These are phyloP conservation scores for Acanthiza pusilla DNA, from an alignment of 2,797 vertebrate species.

Conservation along the genomic window DNA sequence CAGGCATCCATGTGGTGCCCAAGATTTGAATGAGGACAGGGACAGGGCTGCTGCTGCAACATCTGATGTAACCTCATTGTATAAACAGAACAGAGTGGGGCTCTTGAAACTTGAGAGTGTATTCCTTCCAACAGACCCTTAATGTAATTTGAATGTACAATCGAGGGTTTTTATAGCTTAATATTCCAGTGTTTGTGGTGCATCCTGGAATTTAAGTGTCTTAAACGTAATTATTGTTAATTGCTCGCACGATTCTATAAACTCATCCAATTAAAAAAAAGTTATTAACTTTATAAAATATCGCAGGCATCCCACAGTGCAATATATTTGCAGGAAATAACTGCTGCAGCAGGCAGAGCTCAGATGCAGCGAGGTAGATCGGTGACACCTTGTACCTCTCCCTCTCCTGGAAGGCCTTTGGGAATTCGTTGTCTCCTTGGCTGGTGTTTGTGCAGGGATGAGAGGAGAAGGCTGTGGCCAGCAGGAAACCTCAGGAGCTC, in stretches of 20 bases:
- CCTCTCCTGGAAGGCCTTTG: not conserved
- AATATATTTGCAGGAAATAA: slow-evolving; percentile 67
- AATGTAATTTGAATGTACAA: slow-evolving; percentile 66
- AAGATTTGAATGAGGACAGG: not conserved
- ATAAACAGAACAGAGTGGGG: not conserved
- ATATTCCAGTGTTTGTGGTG: slow-evolving; percentile 70
- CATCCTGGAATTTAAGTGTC: slow-evolving; percentile 76
- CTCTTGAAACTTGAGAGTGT: slow-evolving; percentile 29
- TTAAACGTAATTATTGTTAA: slow-evolving; percentile 80
- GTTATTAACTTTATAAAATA: slow-evolving; percentile 82
- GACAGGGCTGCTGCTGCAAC: not conserved
- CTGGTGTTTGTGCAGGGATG: rapidly evolving
- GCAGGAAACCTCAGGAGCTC: not conserved
- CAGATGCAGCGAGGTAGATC: slow-evolving; percentile 47
- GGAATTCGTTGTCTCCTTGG: rapidly evolving
- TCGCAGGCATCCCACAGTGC: slow-evolving; percentile 73
- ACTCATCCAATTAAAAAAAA: slow-evolving; percentile 81
- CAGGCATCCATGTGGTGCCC: rapidly evolving
- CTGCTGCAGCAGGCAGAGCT: slow-evolving; percentile 62
- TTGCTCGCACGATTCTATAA: slow-evolving; percentile 75
- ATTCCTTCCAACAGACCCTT: slow-evolving; percentile 62
- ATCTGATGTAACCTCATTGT: not conserved
- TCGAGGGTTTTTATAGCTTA: slow-evolving; percentile 68
- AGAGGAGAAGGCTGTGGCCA: rapidly evolving
- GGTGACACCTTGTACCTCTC: not conserved